Percentiles rank a stretch among this genome's conserved stretches.
Evolutionary conservation across 1,140 invertebrate species (phyloP).

Genomic region (Adelges cooleyi): DNA sequence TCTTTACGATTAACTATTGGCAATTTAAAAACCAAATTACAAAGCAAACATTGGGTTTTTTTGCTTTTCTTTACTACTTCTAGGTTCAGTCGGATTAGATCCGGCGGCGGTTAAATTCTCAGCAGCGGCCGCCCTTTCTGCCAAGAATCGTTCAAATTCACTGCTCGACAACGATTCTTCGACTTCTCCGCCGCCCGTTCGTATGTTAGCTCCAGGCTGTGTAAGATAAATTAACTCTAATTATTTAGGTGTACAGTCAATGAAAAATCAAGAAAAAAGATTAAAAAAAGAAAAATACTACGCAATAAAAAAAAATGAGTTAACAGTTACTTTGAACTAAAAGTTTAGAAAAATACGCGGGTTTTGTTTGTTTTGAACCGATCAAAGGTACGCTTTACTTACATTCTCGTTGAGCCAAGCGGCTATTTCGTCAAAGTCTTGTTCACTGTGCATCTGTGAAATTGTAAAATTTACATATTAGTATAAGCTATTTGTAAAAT

Average conservation of each 20-base stretch:
- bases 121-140: slow-evolving; percentile 73
- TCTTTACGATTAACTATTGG: too few species aligned
- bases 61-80: slow-evolving; percentile 18
- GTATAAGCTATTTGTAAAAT: too few species aligned
- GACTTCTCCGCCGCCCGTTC: slow-evolving; percentile 31
- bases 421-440: slow-evolving; percentile 88
- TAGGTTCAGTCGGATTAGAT: background rate
- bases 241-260: background rate
- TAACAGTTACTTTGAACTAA: too few species aligned
- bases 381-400: background rate
- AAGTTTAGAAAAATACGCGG: too few species aligned
- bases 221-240: background rate
- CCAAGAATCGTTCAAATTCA: slow-evolving; percentile 86
- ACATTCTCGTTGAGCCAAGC: slow-evolving; percentile 62
- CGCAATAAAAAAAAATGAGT: too few species aligned
- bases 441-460: slow-evolving; percentile 59
- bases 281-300: background rate
- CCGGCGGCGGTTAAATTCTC: slow-evolving; percentile 47
- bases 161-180: slow-evolving; percentile 70
- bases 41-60: slow-evolving; percentile 25
- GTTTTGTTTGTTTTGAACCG: too few species aligned
- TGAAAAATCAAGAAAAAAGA: background rate
- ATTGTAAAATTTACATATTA: too few species aligned
- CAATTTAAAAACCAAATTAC: too few species aligned
- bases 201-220: background rate